Conservation (phyloP, 2,797 vertebrate genomes). For the Poeciliopsis paucimaculata region DNA sequence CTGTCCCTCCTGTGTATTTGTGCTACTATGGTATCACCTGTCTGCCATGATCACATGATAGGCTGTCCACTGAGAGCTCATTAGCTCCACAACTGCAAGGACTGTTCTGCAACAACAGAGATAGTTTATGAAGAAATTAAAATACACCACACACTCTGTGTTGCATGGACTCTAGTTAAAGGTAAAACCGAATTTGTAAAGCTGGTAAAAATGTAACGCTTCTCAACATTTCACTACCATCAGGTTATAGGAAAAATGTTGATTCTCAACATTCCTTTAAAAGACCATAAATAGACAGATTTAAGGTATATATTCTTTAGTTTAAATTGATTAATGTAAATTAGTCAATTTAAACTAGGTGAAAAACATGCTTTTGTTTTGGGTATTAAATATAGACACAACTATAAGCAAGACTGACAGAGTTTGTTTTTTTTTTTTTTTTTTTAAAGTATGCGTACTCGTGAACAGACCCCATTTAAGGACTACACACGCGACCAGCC, state of each 20-base stretch:
- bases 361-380: not conserved
- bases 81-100: slow-evolving; percentile 61
- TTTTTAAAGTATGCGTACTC: slow-evolving; percentile 20
- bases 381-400: not conserved
- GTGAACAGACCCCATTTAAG: slow-evolving; percentile 55
- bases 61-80: slow-evolving; percentile 71
- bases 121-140: slow-evolving; percentile 35
- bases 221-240: not conserved
- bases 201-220: not conserved
- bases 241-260: not conserved
- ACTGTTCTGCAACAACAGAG: slow-evolving; percentile 50
- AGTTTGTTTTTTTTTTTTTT: slow-evolving; percentile 3
- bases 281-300: not conserved
- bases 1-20: slow-evolving; percentile 54
- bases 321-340: no score
- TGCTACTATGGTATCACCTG: slow-evolving; percentile 73
- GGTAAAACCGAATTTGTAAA: not conserved
- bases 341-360: not conserved
- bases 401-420: not conserved
- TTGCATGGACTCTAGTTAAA: slow-evolving; percentile 24
- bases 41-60: slow-evolving; percentile 70
- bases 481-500: slow-evolving; percentile 37
- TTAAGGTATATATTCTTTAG: no score
- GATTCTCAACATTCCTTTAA: not conserved
- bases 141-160: slow-evolving; percentile 14